Percentiles rank a stretch among this genome's conserved stretches.
Evolutionary conservation across 2,113 vertebrate genomes (phyloP).

Genomic region (Cebus imitator): DNA sequence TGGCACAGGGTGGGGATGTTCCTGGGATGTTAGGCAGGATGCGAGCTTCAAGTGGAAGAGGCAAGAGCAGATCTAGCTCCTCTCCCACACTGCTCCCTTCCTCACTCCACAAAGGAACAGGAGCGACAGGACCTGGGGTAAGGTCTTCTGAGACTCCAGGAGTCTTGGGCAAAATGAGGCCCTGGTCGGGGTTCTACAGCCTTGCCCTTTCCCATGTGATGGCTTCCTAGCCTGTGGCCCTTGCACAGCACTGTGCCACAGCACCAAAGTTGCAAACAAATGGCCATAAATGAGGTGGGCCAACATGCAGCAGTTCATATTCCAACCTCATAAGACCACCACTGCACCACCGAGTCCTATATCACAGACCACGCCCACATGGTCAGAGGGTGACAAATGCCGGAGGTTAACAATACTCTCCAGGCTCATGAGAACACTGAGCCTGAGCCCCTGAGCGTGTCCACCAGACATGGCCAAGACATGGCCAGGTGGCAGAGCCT

Average conservation of each 20-base stretch:
- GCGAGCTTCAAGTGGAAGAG: no score
- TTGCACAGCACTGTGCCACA: neutral
- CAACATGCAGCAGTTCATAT: neutral
- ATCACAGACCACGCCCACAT: neutral
- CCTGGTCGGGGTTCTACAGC: neutral
- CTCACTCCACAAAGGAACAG: neutral
- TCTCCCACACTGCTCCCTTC: neutral
- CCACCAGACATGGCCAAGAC: neutral
- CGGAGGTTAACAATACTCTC: neutral
- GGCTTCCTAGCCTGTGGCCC: neutral
- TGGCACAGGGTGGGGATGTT: neutral
- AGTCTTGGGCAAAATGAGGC: neutral
- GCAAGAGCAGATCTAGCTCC: neutral
- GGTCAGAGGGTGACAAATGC: neutral
- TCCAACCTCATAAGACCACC: neutral
- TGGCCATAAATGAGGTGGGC: neutral
- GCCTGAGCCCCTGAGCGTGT: no score
- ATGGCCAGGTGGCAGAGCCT: neutral
- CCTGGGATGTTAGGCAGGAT: neutral
- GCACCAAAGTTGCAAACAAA: neutral
- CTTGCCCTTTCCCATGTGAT: neutral
- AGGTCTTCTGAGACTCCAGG: neutral
- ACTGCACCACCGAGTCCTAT: accelerated
- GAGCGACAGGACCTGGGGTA: neutral
- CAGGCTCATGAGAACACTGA: neutral